These are phyloP conservation scores for Sminthurides aquaticus DNA, from an alignment of 2,888 invertebrate genomes.

Conservation along the genomic window DNA sequence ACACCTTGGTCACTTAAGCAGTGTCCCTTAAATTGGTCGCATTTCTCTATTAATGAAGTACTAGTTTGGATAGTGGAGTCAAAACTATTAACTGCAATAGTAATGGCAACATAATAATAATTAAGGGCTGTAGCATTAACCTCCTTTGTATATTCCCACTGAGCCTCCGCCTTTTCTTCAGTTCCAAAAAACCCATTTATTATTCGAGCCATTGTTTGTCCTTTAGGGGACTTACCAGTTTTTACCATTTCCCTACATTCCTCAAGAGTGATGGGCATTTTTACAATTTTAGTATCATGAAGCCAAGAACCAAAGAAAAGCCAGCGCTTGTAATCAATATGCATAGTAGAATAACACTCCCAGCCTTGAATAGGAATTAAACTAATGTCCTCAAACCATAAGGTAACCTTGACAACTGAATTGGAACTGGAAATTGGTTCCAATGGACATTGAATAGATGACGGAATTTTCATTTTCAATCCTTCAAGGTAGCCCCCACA, in stretches of 20 bases:
- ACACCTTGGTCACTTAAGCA: not conserved
- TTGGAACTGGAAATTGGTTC: not conserved
- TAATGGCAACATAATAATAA: not conserved
- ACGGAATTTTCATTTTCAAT: not conserved
- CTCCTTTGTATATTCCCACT: not conserved
- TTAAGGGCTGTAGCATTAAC: not conserved
- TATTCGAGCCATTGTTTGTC: not conserved
- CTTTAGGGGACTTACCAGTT: not conserved
- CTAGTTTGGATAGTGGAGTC: too few species aligned
- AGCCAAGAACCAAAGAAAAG: not conserved
- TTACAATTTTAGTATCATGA: not conserved
- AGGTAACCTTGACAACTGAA: not conserved
- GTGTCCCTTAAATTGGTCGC: not conserved
- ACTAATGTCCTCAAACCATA: not conserved
- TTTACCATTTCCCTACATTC: too few species aligned
- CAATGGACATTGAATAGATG: not conserved
- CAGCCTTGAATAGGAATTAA: not conserved
- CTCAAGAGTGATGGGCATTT: not conserved
- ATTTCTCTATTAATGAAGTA: not conserved
- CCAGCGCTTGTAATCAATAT: not conserved
- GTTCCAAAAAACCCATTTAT: not conserved
- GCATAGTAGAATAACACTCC: not conserved
- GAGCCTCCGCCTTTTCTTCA: not conserved
- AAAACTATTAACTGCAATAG: too few species aligned
- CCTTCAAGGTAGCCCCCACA: not conserved